A percentile compares a stretch with the other conserved stretches of the same genome.
Conservation (phyloP, 2,888 invertebrate species). For the Siphlonurus alternatus region DNA sequence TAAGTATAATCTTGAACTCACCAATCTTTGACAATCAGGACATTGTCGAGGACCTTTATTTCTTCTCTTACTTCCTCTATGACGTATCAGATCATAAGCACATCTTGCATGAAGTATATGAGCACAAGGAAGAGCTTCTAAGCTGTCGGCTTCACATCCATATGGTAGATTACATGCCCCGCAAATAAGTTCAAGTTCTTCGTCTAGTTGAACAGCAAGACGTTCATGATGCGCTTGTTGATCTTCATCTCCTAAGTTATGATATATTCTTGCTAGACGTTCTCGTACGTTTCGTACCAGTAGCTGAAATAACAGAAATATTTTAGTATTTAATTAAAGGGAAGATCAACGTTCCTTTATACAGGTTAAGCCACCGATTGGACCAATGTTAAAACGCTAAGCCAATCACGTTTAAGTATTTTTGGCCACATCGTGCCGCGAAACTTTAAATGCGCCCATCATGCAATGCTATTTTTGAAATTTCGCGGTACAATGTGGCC, state of each 20-base stretch:
- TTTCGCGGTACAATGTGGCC: too few relatives aligned
- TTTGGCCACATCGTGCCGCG: too few relatives aligned
- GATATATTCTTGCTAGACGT: slow-evolving; percentile 63
- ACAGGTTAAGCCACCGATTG: too few relatives aligned
- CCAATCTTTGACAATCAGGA: slow-evolving; percentile 51
- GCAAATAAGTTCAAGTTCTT: slow-evolving; percentile 61
- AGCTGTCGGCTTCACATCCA: slow-evolving; percentile 48
- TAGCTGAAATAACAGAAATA: slow-evolving; percentile 33
- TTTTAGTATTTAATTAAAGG: too few relatives aligned
- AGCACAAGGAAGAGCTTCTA: slow-evolving; percentile 71
- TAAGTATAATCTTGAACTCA: slow-evolving; percentile 46
- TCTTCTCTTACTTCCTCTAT: slow-evolving; percentile 30
- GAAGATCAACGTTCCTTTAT: too few relatives aligned
- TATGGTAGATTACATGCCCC: slow-evolving; percentile 58
- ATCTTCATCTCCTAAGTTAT: slow-evolving; percentile 62
- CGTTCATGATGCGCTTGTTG: slow-evolving; percentile 59
- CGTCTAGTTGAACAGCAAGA: slow-evolving; percentile 43
- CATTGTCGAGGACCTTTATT: slow-evolving; percentile 32
- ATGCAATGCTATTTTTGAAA: too few relatives aligned
- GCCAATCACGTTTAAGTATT: too few relatives aligned
- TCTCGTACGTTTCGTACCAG: slow-evolving; percentile 62
- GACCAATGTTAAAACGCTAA: too few relatives aligned
- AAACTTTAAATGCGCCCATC: too few relatives aligned
- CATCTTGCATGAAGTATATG: slow-evolving; percentile 74
- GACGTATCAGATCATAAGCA: slow-evolving; percentile 46